phyloP scores from a whole-genome alignment of 2,797 vertebrate species.

The Anabas testudineus region DNA sequence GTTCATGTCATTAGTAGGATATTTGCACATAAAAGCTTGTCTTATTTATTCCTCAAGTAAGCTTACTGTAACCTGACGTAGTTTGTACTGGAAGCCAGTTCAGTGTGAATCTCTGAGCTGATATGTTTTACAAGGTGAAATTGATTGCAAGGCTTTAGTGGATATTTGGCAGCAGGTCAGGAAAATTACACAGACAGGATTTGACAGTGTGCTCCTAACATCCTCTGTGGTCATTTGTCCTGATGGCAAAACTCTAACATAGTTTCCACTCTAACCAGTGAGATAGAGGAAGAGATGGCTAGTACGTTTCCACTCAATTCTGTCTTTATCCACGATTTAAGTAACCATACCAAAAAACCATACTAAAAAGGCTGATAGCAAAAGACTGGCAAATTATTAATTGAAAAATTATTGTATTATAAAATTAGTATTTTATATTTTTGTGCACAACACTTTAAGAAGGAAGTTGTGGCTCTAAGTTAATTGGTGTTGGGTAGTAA shows the following conservation, averaged over 20 bases:
- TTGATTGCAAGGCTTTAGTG: conserved; percentile 63
- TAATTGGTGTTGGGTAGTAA: no score
- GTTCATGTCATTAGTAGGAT: conserved; percentile 1
- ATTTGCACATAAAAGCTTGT: conserved; percentile 10
- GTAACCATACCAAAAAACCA: neutral
- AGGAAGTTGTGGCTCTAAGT: no score
- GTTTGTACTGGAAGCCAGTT: conserved; percentile 6
- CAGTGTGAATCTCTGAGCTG: conserved; percentile 26
- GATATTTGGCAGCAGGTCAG: conserved; percentile 70
- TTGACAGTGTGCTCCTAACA: conserved; percentile 64
- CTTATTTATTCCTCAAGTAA: neutral
- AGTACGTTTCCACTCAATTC: conserved; percentile 4
- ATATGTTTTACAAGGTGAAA: conserved; percentile 62
- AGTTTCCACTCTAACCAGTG: conserved; percentile 59
- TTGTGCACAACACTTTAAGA: no score
- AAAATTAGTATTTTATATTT: no score
- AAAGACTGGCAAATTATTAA: no score
- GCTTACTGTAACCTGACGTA: neutral
- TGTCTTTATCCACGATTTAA: conserved; percentile 8
- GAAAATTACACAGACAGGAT: conserved; percentile 57
- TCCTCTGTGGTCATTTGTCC: conserved; percentile 61
- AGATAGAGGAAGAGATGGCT: conserved; percentile 6
- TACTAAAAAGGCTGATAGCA: no score
- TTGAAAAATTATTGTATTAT: no score
- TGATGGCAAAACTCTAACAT: conserved; percentile 44